Conservation (phyloP, 2,797 vertebrate genomes). For the Streptopelia turtur region DNA sequence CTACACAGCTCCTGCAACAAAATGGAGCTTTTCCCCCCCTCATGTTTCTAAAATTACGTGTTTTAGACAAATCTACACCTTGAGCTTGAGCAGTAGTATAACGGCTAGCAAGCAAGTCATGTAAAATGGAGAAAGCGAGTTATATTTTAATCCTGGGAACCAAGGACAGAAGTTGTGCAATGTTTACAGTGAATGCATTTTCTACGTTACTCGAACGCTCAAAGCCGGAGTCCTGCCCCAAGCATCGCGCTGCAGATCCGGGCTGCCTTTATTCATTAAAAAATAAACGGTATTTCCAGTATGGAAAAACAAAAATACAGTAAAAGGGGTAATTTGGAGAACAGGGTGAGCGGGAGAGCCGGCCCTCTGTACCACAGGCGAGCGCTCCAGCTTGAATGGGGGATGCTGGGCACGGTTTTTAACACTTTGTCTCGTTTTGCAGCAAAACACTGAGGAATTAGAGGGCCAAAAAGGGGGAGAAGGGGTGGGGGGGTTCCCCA, state of each 20-base stretch:
- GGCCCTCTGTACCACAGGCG: not conserved
- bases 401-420: accelerated
- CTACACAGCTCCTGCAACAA: not conserved
- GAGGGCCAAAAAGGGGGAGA: not conserved
- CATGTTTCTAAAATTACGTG: not conserved
- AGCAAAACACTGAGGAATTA: not conserved
- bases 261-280: not conserved
- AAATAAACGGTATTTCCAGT: not conserved
- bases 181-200: not conserved
- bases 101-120: not conserved
- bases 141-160: not conserved
- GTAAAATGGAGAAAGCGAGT: not conserved
- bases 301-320: accelerated
- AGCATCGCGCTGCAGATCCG: not conserved
- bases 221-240: not conserved
- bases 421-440: not conserved
- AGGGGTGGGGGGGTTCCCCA: not conserved
- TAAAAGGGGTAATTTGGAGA: not conserved
- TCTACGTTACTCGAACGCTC: not conserved
- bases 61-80: not conserved
- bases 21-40: not conserved
- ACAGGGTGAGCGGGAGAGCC: not conserved
- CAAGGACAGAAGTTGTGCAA: not conserved
- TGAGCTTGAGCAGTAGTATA: not conserved
- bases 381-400: not conserved